A percentile compares a stretch with the other conserved stretches of the same genome.
phyloP scores from a whole-genome alignment of 1,140 invertebrate species.

The Yoshiicerus persimilis region DNA sequence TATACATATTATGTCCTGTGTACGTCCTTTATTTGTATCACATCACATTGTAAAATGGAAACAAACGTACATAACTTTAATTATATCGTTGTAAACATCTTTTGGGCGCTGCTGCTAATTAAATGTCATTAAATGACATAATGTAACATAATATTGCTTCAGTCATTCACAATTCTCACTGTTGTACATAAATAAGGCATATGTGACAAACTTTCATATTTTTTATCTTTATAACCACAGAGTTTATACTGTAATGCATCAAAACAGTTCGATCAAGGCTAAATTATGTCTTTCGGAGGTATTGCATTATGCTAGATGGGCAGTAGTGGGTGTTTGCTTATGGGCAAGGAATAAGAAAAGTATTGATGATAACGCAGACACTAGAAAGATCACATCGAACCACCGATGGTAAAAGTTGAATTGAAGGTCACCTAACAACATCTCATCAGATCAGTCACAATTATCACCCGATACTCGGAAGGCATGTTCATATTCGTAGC shows the following conservation, averaged over 20 bases:
- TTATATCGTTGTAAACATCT: too few species aligned
- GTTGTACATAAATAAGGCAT: too few species aligned
- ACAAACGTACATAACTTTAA: neutral
- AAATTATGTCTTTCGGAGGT: too few species aligned
- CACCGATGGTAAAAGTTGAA: conserved; percentile 99
- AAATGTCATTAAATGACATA: too few species aligned
- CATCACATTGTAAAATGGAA: neutral
- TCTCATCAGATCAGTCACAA: too few species aligned
- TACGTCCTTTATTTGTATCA: neutral
- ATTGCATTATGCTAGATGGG: conserved; percentile 45
- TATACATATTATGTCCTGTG: neutral
- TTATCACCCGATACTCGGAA: conserved; percentile 90
- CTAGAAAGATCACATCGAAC: conserved; percentile 99
- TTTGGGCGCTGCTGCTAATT: too few species aligned
- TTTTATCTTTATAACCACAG: too few species aligned
- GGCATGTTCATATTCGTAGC: conserved; percentile 98
- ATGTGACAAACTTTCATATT: too few species aligned
- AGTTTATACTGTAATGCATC: too few species aligned
- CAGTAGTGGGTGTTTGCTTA: conserved; percentile 71
- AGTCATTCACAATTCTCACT: neutral
- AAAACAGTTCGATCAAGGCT: too few species aligned
- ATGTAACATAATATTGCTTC: too few species aligned
- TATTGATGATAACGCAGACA: conserved; percentile 94
- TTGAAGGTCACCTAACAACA: conserved; percentile 94
- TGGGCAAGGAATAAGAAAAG: conserved; percentile 93